Conservation (phyloP, 2,888 invertebrate species). For the Perizoma flavofasciatum region DNA sequence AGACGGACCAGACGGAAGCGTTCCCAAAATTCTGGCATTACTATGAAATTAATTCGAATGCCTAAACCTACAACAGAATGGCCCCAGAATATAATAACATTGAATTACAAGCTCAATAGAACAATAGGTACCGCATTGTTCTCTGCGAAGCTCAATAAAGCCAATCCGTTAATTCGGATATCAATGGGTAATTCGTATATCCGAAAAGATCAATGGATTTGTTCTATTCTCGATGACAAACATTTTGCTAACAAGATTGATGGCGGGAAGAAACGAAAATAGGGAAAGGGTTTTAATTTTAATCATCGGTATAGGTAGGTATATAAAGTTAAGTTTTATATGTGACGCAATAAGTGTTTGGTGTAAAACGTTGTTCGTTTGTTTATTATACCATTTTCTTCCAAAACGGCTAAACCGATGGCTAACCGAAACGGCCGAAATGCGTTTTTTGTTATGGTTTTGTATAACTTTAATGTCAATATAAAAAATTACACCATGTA, state of each 20-base stretch:
- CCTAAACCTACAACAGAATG: too few relatives aligned
- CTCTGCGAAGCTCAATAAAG: slow-evolving; percentile 64
- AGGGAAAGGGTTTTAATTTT: slow-evolving; percentile 24
- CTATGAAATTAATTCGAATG: too few relatives aligned
- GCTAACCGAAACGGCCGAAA: too few relatives aligned
- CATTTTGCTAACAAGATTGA: slow-evolving; percentile 56
- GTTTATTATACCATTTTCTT: too few relatives aligned
- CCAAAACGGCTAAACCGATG: too few relatives aligned
- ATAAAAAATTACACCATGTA: too few relatives aligned
- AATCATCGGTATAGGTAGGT: slow-evolving; percentile 4
- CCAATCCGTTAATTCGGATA: slow-evolving; percentile 43
- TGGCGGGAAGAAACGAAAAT: slow-evolving; percentile 46
- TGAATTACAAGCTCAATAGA: slow-evolving; percentile 44
- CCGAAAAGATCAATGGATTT: slow-evolving; percentile 40
- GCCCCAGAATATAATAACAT: not conserved
- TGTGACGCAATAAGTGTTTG: too few relatives aligned
- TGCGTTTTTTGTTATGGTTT: too few relatives aligned
- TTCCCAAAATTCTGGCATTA: too few relatives aligned
- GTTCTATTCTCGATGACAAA: slow-evolving; percentile 61
- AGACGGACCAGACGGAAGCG: too few relatives aligned
- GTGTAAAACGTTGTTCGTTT: too few relatives aligned
- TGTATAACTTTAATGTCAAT: too few relatives aligned
- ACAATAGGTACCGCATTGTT: slow-evolving; percentile 70
- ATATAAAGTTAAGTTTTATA: not conserved
- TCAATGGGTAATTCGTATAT: slow-evolving; percentile 22